phyloP scores from a whole-genome alignment of 2,888 invertebrate genomes.

The Agriopis aurantiaria region DNA sequence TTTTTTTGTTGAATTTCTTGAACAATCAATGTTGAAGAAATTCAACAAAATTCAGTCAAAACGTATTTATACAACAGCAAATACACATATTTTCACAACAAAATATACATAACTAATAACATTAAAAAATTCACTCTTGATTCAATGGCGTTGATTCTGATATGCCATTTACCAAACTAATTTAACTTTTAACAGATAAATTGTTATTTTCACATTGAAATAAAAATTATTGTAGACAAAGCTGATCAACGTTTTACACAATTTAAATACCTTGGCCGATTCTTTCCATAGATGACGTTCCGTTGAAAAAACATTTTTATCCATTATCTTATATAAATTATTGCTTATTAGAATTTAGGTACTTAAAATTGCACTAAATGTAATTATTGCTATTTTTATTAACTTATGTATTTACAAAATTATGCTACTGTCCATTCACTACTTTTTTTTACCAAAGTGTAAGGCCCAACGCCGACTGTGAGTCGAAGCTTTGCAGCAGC shows the following conservation, averaged over 20 bases:
- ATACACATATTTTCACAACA: not conserved
- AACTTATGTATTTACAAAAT: constrained; percentile 16
- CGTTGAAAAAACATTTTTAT: no score
- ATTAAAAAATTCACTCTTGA: not conserved
- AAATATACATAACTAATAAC: not conserved
- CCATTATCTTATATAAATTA: constrained; percentile 5
- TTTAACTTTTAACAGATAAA: no score
- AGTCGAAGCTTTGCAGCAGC: no score
- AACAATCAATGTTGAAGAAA: not conserved
- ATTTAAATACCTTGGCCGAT: no score
- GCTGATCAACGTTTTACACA: no score
- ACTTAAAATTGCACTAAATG: constrained; percentile 1
- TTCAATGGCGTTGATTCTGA: not conserved
- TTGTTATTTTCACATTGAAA: no score
- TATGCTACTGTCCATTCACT: constrained; percentile 1
- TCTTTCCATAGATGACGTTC: no score
- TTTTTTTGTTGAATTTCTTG: not conserved
- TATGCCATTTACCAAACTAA: not conserved
- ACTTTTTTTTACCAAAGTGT: not conserved
- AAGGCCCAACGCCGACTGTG: no score
- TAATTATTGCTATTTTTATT: constrained; percentile 14
- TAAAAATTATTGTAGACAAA: no score
- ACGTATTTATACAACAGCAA: not conserved
- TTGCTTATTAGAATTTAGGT: constrained; percentile 17
- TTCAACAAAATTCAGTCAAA: not conserved